Base-by-base conservation (phyloP, 2,113 vertebrate genomes). In the Hippoglossus stenolepis region DNA sequence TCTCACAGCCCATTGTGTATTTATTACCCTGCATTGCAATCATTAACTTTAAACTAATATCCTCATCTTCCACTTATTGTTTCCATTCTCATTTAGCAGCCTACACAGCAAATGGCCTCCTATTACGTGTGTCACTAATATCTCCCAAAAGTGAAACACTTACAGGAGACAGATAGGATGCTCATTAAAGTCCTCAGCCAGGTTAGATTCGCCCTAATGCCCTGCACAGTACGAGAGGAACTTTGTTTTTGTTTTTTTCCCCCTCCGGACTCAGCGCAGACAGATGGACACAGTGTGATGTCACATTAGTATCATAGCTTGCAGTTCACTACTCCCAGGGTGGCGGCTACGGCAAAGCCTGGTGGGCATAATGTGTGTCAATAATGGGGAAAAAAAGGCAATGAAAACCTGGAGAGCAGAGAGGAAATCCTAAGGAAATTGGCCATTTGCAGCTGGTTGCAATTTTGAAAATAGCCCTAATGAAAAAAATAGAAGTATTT, bases 271-370 rank as follows among this genome's bases (percentile, higher is more conserved):
- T 78, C 70, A 17, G 73, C 62, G 53, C 66, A 82, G 75, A 77
- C 82, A 80, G 77, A 79, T 63, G 35, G 77, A 73, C 85, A 74
- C 84, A 69, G 83, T 82, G 67, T 85, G 80, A 73, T 69, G 82
- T 75, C 65, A 77, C 86, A 89, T 90, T 85, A 89, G 85, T 71
- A 56, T 89, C 81, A 77, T 75, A 74, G 68, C 80, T 84, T 6
- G 47, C 76, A 71, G 67, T 77, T 85, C 70, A 24, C 64, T 70
- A 59, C 75, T 84, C 86, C 84, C 80, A 9, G 68, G 77, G 75
- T 64, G 77, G 58, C 26, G 73, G 75, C 18, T 20, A 76, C 79
- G 70, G 6, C 24, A 61, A 18, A 56, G 77, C 80, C 77, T 69
- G n/a, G 80, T 75, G 73, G 70, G 76, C 65, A 77, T 83, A 85